Conservation (phyloP, 2,797 vertebrate genomes). For the Sebastes trivittatus region DNA sequence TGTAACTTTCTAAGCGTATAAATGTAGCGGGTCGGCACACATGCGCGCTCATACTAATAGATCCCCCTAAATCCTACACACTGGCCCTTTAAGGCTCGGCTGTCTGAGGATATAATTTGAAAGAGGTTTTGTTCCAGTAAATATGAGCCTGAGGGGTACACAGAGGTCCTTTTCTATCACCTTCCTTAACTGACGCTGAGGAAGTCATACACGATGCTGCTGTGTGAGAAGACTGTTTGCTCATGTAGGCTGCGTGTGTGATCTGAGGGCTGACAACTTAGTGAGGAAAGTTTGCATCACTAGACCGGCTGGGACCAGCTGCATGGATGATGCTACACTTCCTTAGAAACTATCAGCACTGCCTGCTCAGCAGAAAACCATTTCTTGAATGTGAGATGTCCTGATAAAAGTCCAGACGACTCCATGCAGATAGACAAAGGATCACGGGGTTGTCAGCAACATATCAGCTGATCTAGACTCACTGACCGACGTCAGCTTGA, state of each 20-base stretch:
- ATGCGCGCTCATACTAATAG: no score
- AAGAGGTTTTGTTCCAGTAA: background rate
- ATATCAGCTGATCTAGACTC: background rate
- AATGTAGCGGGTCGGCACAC: no score
- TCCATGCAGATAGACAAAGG: background rate
- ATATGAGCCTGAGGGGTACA: background rate
- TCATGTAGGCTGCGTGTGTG: background rate
- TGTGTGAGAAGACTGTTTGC: background rate
- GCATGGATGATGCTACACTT: no score
- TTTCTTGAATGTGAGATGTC: background rate
- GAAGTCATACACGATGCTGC: background rate
- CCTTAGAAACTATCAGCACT: background rate
- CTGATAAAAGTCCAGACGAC: background rate
- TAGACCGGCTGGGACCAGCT: background rate
- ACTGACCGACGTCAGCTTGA: background rate
- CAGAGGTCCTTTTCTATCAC: fast-evolving
- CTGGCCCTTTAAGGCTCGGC: background rate
- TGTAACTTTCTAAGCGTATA: no score
- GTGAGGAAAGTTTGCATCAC: background rate
- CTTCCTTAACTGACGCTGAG: background rate
- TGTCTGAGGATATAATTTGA: background rate
- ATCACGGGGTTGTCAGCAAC: background rate
- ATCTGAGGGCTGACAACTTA: background rate
- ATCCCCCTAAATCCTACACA: no score
- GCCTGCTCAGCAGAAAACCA: background rate